A percentile compares a stretch with the other conserved stretches of the same genome.
phyloP scores from a whole-genome alignment of 2,113 vertebrate species.

The Leucopsar rothschildi region DNA sequence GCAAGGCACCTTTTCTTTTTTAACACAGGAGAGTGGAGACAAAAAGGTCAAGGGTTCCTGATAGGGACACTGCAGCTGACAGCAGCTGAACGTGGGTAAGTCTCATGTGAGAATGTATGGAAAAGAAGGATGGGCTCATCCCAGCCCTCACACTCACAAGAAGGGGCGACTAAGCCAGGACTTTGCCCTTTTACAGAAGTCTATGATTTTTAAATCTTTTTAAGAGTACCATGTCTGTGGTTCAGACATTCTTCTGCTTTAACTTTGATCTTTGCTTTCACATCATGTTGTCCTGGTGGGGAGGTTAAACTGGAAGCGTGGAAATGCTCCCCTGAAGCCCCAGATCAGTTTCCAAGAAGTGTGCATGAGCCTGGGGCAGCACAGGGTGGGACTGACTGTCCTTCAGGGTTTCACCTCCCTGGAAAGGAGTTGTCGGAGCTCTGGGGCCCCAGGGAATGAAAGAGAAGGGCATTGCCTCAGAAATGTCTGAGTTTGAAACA shows the following conservation, averaged over 20 bases:
- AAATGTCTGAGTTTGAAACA: not conserved
- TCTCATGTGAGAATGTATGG: not conserved
- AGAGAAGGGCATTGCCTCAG: not conserved
- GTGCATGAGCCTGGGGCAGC: not conserved
- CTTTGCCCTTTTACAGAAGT: not conserved
- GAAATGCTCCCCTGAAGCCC: not conserved
- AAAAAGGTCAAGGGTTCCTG: not conserved
- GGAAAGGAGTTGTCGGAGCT: not conserved
- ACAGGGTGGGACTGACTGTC: fast-evolving
- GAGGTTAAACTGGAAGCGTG: not conserved
- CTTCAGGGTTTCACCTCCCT: not conserved
- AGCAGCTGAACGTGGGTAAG: not conserved
- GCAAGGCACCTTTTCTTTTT: not conserved
- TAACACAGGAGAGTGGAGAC: not conserved
- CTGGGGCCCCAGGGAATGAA: not conserved
- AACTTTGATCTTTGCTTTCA: not conserved
- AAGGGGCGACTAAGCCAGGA: not conserved
- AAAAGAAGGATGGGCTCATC: not conserved
- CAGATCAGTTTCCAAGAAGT: not conserved
- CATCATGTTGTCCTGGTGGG: not conserved
- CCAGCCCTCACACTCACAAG: not conserved
- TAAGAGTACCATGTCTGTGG: not conserved
- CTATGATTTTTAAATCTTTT: not conserved
- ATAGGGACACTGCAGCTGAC: not conserved
- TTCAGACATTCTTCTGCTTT: not conserved